A percentile compares a stretch with the other conserved stretches of the same genome.
phyloP scores from a whole-genome alignment of 2,797 vertebrate species.

The Sebastes nivosus region DNA sequence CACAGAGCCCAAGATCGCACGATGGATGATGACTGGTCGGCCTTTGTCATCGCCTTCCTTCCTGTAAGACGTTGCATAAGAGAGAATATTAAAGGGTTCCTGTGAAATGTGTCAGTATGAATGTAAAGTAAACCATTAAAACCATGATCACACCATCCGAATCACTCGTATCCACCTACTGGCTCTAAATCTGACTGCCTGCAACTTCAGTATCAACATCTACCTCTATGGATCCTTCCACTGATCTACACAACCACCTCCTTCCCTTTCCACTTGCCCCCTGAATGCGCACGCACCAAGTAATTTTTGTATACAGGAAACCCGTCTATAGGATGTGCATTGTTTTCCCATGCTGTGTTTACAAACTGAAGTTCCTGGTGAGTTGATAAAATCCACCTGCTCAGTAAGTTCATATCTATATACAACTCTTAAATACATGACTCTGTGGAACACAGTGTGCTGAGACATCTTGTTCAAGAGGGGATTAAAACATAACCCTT shows the following conservation, averaged over 20 bases:
- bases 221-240: neutral
- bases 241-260: neutral
- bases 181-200: neutral
- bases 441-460: neutral
- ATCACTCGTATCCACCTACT: neutral
- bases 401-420: constrained; percentile 1
- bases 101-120: neutral
- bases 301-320: too few relatives aligned
- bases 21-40: constrained; percentile 95
- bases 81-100: neutral
- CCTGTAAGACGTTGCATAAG: constrained; percentile 56
- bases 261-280: neutral
- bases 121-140: neutral
- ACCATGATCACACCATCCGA: neutral
- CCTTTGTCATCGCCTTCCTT: constrained; percentile 88
- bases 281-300: too few relatives aligned
- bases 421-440: neutral
- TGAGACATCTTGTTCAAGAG: constrained; percentile 3
- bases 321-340: neutral
- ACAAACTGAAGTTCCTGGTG: constrained; percentile 2
- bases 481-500: constrained; percentile 29
- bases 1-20: constrained; percentile 94
- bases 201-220: neutral
- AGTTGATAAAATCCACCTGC: neutral
- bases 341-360: neutral